Percentiles rank a stretch among this genome's conserved stretches.
Conservation (phyloP, 2,888 invertebrate species). For the Cephonodes hylas region DNA sequence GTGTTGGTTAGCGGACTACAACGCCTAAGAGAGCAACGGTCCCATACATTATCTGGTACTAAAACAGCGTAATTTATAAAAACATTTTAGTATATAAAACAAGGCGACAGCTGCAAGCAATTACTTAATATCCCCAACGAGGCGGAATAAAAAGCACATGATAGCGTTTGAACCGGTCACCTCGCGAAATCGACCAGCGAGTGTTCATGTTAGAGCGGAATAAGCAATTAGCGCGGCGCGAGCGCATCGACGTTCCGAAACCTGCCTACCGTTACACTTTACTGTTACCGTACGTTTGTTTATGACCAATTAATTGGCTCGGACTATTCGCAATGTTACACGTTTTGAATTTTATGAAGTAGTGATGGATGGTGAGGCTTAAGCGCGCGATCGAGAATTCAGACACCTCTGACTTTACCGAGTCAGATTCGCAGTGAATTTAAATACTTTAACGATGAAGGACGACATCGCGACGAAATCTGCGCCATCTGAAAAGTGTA, state of each 20-base stretch:
- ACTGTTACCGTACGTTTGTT: constrained; percentile 44
- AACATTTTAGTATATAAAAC: background rate
- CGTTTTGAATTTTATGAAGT: background rate
- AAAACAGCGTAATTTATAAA: too few relatives aligned
- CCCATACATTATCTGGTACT: too few relatives aligned
- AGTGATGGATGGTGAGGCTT: too few relatives aligned
- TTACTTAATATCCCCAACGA: background rate
- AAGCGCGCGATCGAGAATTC: too few relatives aligned
- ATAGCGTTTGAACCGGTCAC: background rate
- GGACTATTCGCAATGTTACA: background rate
- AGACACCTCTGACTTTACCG: too few relatives aligned
- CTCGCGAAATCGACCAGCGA: background rate
- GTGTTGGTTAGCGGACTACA: too few relatives aligned
- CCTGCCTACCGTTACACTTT: constrained; percentile 46
- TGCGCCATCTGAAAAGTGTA: too few relatives aligned
- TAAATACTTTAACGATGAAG: too few relatives aligned
- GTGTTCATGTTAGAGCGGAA: constrained; percentile 37
- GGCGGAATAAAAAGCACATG: constrained; percentile 1
- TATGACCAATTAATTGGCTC: constrained; percentile 17
- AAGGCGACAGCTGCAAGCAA: background rate
- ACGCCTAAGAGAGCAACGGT: too few relatives aligned
- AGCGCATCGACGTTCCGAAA: constrained; percentile 39
- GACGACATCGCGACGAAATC: too few relatives aligned
- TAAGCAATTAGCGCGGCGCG: constrained; percentile 48
- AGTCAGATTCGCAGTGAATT: too few relatives aligned